Percentiles rank a stretch among this genome's conserved stretches.
phyloP scores from a whole-genome alignment of 2,113 vertebrate species.

The Sinocyclocheilus grahami region DNA sequence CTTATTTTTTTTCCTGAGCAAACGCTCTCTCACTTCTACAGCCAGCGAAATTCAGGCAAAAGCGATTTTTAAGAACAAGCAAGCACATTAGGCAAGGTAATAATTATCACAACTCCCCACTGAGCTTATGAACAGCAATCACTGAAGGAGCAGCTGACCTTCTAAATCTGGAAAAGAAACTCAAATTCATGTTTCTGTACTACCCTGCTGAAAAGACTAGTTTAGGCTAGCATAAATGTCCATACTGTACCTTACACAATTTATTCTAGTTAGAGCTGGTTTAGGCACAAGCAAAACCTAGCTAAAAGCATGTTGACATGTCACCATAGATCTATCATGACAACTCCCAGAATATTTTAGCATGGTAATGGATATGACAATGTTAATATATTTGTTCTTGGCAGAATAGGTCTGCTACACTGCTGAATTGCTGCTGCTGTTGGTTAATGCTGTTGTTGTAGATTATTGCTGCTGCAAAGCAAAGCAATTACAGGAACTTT shows the following conservation, averaged over 20 bases:
- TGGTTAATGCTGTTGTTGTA: too few species aligned
- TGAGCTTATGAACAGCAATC: slow-evolving; percentile 25
- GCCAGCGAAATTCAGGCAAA: neutral
- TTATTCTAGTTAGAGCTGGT: neutral
- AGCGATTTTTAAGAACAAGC: slow-evolving; percentile 3
- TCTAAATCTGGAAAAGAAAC: neutral
- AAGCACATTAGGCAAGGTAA: neutral
- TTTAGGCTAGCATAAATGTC: slow-evolving; percentile 18
- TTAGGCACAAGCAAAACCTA: neutral
- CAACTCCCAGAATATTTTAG: too few species aligned
- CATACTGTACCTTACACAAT: neutral
- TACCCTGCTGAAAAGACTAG: neutral
- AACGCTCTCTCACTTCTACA: neutral
- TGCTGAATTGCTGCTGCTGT: too few species aligned
- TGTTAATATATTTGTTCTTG: too few species aligned
- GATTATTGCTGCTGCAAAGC: too few species aligned
- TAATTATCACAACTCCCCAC: slow-evolving; percentile 13
- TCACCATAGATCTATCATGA: neutral
- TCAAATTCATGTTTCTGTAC: neutral
- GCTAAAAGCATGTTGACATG: neutral
- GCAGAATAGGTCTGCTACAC: too few species aligned
- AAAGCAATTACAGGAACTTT: too few species aligned
- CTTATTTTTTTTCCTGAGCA: neutral
- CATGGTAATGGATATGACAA: too few species aligned
- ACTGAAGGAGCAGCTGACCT: slow-evolving; percentile 9